Percentiles rank a stretch among this genome's conserved stretches.
These are phyloP conservation scores for Coleophora flavipennella DNA, from an alignment of 2,888 invertebrate genomes.

Conservation along the genomic window DNA sequence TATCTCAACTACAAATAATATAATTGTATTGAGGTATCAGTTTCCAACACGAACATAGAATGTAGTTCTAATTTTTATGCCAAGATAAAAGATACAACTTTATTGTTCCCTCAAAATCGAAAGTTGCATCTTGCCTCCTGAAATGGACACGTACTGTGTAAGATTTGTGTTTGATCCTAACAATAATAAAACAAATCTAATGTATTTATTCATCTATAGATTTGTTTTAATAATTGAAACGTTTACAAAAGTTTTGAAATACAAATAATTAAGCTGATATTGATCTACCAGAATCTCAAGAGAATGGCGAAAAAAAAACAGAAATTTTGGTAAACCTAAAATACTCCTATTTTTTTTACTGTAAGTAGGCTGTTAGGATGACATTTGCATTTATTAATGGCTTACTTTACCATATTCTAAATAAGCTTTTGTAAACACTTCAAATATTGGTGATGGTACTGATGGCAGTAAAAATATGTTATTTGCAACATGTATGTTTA, in stretches of 20 bases:
- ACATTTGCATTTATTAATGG: too few species aligned
- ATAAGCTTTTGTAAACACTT: conserved; percentile 27
- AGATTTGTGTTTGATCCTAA: conserved; percentile 53
- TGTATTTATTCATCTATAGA: conserved; percentile 9
- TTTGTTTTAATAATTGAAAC: conserved; percentile 12
- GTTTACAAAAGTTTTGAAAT: conserved; percentile 8
- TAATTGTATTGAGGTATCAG: conserved; percentile 19
- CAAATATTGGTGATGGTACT: conserved; percentile 43
- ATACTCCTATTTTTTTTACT: too few species aligned
- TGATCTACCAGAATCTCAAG: too few species aligned
- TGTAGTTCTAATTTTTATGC: conserved; percentile 16
- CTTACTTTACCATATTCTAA: too few species aligned
- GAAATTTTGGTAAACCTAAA: too few species aligned
- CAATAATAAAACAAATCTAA: conserved; percentile 28
- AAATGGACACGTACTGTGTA: conserved; percentile 15
- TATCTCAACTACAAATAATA: conserved; percentile 18
- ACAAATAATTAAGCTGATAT: too few species aligned
- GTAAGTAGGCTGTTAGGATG: too few species aligned
- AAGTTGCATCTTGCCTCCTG: conserved; percentile 24
- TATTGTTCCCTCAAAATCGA: conserved; percentile 11
- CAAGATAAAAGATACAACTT: conserved; percentile 2
- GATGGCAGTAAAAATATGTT: conserved; percentile 26
- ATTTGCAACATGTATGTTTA: conserved; percentile 43
- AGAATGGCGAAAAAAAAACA: too few species aligned
- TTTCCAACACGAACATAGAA: conserved; percentile 17